Evolutionary conservation across 1,140 invertebrate genomes (phyloP).

Genomic region (Alviniconcha marisindica): DNA sequence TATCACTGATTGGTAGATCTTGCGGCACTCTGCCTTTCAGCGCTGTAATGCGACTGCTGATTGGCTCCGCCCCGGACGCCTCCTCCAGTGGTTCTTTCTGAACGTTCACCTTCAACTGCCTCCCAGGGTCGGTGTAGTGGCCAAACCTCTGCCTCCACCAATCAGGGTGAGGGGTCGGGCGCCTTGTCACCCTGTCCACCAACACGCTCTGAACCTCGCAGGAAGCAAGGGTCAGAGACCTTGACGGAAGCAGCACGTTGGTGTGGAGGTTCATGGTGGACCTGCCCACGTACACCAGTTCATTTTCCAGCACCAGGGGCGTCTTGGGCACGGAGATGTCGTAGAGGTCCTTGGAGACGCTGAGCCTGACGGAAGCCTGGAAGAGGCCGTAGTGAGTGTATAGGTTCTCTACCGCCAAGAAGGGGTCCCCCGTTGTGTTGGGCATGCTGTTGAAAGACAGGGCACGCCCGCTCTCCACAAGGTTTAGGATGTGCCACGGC

Average conservation of each 20-base stretch:
- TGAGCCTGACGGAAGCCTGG: not conserved
- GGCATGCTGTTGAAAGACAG: not conserved
- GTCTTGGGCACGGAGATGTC: not conserved
- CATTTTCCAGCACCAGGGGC: not conserved
- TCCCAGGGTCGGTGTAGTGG: not conserved
- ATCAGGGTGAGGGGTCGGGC: not conserved
- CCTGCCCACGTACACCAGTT: not conserved
- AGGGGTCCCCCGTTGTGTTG: not conserved
- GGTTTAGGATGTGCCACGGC: conserved; percentile 2
- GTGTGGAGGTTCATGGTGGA: not conserved
- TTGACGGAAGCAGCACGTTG: not conserved
- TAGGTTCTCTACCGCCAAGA: not conserved
- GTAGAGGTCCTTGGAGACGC: not conserved
- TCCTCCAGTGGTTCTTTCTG: not conserved
- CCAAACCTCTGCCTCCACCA: conserved; percentile 11
- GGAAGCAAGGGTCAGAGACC: not conserved
- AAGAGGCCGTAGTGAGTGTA: not conserved
- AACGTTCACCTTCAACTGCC: conserved; percentile 16
- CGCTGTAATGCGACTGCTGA: not conserved
- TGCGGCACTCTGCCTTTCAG: not conserved
- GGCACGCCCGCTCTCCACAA: not conserved
- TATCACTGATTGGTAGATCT: not conserved
- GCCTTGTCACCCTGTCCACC: not conserved
- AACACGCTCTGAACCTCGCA: not conserved
- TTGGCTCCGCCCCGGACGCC: too few relatives aligned